Conservation (phyloP, 2,888 invertebrate genomes). For the Mesorhabditis belari region DNA sequence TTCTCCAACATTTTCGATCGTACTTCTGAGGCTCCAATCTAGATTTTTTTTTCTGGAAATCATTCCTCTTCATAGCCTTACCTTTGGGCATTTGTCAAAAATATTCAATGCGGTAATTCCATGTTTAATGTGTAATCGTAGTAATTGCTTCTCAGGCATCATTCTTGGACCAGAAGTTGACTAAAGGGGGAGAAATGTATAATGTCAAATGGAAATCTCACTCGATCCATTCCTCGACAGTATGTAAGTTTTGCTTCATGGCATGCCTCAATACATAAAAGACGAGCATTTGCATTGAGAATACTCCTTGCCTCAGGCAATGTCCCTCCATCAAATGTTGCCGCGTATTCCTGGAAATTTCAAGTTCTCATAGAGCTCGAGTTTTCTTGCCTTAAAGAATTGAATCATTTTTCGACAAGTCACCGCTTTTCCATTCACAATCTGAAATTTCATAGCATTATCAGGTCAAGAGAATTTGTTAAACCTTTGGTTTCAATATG, state of each 20-base stretch:
- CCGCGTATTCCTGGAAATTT: conserved; percentile 36
- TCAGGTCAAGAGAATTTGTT: not conserved
- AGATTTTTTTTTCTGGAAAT: too few species aligned
- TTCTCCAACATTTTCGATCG: conserved; percentile 35
- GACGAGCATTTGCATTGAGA: conserved; percentile 45
- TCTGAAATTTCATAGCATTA: conserved; percentile 9
- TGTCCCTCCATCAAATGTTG: conserved; percentile 38
- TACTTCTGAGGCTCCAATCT: conserved; percentile 43
- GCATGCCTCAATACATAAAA: conserved; percentile 41
- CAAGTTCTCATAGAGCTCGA: not conserved
- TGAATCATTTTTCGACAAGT: conserved; percentile 49
- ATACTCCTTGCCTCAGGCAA: conserved; percentile 42
- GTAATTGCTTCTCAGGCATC: conserved; percentile 47
- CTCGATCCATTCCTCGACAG: conserved; percentile 46
- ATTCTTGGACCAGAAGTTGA: conserved; percentile 40
- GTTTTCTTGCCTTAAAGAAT: conserved; percentile 29
- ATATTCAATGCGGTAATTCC: conserved; percentile 44
- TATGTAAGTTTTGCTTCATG: conserved; percentile 46
- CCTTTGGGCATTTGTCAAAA: conserved; percentile 48
- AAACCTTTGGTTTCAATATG: conserved; percentile 27
- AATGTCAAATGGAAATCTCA: conserved; percentile 4
- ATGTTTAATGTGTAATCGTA: conserved; percentile 38
- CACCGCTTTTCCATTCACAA: conserved; percentile 45
- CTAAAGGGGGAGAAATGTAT: conserved; percentile 9
- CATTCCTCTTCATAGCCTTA: too few species aligned